Evolutionary conservation across 2,113 vertebrate species (phyloP), one percentile per base, ranked within the genome.

Genomic region (Bufo bufo): DNA sequence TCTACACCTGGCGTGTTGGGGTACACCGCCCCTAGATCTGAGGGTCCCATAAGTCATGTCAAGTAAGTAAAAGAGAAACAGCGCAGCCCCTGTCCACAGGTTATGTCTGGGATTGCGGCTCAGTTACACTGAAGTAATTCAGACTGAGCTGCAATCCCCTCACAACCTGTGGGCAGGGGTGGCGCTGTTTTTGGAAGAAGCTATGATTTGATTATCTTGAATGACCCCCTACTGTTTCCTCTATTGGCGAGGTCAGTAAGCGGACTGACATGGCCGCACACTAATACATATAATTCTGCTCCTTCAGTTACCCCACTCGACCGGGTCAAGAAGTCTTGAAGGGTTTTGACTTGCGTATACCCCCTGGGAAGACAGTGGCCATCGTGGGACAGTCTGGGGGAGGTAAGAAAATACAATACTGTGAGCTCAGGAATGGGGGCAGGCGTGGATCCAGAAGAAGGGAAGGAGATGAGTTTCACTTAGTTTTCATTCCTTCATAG

Each of bases 381-480:
- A 96, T 99, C 0, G 98, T 99, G 81, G 98, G 98, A 72, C 96
- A 97, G 63, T 99, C 98, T 0, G 98, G 98, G 45, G 97, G 96
- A 97, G 98, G 98, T 99, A 91, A 93, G 47, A 0, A 69, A 16
- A 63, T 2, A 17, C 19, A 45, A 19, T 1, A 49, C 8, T 7
- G 3, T 7, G 3, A n/a, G n/a, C 13, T 66, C 8, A 23, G 12
- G 74, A 54, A 49, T 52, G 0, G 50, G 47, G 6, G 45, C 43
- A 74, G 71, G 16, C 8, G 45, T 45, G 72, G 72, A 14, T 49
- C 72, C 19, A 8, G 49, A 71, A n/a, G 49, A 52, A 49, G 16
- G 9, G 6, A 11, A 16, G 20, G 43, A 54, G 49, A 50, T 12
- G 17, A n/a, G 7, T 54, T 3, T 23, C 20, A 20, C 13, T 71